These are phyloP conservation scores for Clostera curtula DNA, from an alignment of 2,888 invertebrate species.

Conservation along the genomic window DNA sequence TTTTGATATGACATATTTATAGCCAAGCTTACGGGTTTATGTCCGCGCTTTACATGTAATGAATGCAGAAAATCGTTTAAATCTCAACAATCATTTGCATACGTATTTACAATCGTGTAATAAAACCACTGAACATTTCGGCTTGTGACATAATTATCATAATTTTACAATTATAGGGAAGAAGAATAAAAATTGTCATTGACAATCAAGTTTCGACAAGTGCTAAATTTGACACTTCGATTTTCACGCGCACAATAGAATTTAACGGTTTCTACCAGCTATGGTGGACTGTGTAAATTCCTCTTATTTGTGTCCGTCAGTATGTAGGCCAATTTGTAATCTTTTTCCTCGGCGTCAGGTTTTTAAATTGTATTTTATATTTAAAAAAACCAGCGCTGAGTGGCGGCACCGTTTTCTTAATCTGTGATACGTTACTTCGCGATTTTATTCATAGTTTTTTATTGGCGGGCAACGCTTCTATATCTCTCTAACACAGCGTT, in stretches of 20 bases:
- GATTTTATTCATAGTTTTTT: constrained; percentile 40
- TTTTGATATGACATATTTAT: constrained; percentile 11
- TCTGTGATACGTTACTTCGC: constrained; percentile 36
- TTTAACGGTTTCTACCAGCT: constrained; percentile 51
- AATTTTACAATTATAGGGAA: constrained; percentile 15
- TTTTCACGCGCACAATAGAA: constrained; percentile 40
- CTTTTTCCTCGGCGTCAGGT: constrained; percentile 49
- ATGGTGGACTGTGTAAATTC: constrained; percentile 51
- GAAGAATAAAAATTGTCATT: constrained; percentile 10
- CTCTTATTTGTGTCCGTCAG: constrained; percentile 49
- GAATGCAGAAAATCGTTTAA: constrained; percentile 8
- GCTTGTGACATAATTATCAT: constrained; percentile 10
- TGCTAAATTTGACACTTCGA: constrained; percentile 26
- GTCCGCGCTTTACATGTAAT: constrained; percentile 10
- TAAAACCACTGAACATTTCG: constrained; percentile 8
- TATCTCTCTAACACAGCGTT: constrained; percentile 15
- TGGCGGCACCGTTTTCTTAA: constrained; percentile 42
- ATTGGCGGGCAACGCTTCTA: constrained; percentile 27
- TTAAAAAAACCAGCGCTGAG: constrained; percentile 23
- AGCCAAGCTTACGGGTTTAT: constrained; percentile 12
- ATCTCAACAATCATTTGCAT: constrained; percentile 7
- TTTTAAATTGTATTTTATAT: constrained; percentile 40
- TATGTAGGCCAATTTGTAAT: constrained; percentile 62
- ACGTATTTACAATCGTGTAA: constrained; percentile 11
- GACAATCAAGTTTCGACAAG: constrained; percentile 17